phyloP scores from a whole-genome alignment of 2,888 invertebrate genomes.

The Deilephila porcellus region DNA sequence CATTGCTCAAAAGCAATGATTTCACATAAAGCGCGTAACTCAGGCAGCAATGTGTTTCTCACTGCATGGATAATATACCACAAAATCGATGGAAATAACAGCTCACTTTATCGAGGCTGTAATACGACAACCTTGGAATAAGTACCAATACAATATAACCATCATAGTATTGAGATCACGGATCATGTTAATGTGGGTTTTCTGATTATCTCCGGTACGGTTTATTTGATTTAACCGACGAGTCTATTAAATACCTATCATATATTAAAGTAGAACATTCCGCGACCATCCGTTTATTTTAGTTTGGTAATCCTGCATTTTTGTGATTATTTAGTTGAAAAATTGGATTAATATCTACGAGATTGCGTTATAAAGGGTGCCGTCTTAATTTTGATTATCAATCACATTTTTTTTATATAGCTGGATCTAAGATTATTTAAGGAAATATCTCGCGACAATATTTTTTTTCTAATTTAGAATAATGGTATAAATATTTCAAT shows the following conservation, averaged over 20 bases:
- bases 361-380: too few species aligned
- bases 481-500: too few species aligned
- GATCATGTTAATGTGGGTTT: neutral
- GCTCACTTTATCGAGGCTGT: neutral
- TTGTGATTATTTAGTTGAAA: too few species aligned
- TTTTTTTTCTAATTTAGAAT: too few species aligned
- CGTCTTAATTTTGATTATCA: too few species aligned
- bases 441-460: too few species aligned
- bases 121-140: constrained; percentile 1
- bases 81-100: constrained; percentile 3
- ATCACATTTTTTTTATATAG: too few species aligned
- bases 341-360: too few species aligned
- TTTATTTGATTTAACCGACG: neutral
- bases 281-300: neutral
- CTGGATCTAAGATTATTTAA: too few species aligned
- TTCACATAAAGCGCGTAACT: neutral
- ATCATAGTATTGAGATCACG: neutral
- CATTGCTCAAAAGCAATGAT: neutral
- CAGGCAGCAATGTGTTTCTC: neutral
- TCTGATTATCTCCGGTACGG: neutral
- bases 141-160: constrained; percentile 1
- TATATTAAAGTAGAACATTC: neutral
- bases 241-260: neutral
- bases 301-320: neutral
- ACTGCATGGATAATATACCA: constrained; percentile 8